These are phyloP conservation scores for Scolanthus callimorphus DNA, from an alignment of 92 coral and sea anemone genomes.

Conservation along the genomic window DNA sequence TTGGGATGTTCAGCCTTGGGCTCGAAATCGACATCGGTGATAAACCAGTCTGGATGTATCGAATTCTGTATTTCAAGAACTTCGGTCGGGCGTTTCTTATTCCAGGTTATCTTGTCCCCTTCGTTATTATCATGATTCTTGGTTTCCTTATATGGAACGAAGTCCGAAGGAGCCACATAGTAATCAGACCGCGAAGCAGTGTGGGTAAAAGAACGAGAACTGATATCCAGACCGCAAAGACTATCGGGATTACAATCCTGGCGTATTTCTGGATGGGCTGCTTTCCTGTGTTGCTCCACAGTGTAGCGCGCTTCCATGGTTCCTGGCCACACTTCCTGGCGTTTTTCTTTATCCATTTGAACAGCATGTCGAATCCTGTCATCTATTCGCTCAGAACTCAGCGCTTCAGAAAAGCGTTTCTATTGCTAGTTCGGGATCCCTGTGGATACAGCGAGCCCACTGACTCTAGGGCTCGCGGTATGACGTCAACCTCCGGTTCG, in stretches of 20 bases:
- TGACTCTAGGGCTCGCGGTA: not conserved
- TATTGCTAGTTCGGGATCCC: constrained; percentile 36
- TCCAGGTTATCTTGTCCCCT: constrained; percentile 68
- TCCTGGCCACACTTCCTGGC: constrained; percentile 77
- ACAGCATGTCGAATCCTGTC: constrained; percentile 80
- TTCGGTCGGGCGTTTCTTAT: constrained; percentile 71
- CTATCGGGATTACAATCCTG: constrained; percentile 60
- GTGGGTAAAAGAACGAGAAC: constrained; percentile 28
- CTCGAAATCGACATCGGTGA: constrained; percentile 52
- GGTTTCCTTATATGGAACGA: constrained; percentile 55
- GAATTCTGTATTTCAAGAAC: constrained; percentile 51
- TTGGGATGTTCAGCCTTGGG: constrained; percentile 63
- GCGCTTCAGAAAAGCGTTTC: constrained; percentile 50
- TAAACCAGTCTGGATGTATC: constrained; percentile 59
- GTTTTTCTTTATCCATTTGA: constrained; percentile 59
- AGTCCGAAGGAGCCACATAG: constrained; percentile 36
- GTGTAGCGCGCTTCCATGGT: constrained; percentile 67
- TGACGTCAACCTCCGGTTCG: not conserved
- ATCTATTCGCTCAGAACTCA: constrained; percentile 69
- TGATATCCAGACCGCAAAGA: constrained; percentile 78
- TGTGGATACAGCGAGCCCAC: constrained; percentile 35
- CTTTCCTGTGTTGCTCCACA: constrained; percentile 73
- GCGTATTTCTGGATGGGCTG: constrained; percentile 76
- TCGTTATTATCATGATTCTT: constrained; percentile 41
- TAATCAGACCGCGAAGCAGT: constrained; percentile 40